A percentile compares a stretch with the other conserved stretches of the same genome.
Evolutionary conservation across 2,888 invertebrate genomes (phyloP).

Genomic region (Alsophila aescularia): DNA sequence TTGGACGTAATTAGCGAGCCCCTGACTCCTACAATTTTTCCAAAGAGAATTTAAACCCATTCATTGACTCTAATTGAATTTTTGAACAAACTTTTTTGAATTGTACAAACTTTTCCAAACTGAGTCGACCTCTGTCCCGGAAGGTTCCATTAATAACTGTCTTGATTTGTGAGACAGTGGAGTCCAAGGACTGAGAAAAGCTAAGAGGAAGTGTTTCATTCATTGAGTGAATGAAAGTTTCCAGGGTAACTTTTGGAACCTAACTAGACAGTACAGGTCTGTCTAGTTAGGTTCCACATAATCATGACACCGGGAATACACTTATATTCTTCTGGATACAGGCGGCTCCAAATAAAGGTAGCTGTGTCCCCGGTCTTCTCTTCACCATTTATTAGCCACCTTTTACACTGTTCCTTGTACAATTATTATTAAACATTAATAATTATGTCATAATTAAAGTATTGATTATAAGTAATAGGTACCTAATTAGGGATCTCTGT

Average conservation of each 20-base stretch:
- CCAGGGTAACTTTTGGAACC: not conserved
- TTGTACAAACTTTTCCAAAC: conserved; percentile 42
- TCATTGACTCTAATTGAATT: conserved; percentile 54
- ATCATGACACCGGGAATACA: too few relatives aligned
- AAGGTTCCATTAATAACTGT: conserved; percentile 62
- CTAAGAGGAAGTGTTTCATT: conserved; percentile 12
- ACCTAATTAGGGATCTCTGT: too few relatives aligned
- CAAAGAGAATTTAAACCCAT: conserved; percentile 56
- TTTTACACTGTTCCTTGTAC: too few relatives aligned
- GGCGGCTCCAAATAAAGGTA: too few relatives aligned
- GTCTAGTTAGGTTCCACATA: too few relatives aligned
- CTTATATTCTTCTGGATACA: too few relatives aligned
- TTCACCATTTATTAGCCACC: too few relatives aligned
- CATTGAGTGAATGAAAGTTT: not conserved
- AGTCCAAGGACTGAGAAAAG: conserved; percentile 9
- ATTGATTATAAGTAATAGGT: too few relatives aligned
- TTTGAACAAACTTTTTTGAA: conserved; percentile 23
- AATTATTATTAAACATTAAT: too few relatives aligned
- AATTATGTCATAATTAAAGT: too few relatives aligned
- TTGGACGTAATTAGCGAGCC: conserved; percentile 71
- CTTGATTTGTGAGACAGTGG: conserved; percentile 32
- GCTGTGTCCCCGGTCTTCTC: too few relatives aligned
- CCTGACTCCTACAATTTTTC: conserved; percentile 56
- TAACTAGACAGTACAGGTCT: too few relatives aligned
- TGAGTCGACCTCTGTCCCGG: conserved; percentile 47